phyloP scores from a whole-genome alignment of 2,888 invertebrate genomes.

The Nysson spinosus region DNA sequence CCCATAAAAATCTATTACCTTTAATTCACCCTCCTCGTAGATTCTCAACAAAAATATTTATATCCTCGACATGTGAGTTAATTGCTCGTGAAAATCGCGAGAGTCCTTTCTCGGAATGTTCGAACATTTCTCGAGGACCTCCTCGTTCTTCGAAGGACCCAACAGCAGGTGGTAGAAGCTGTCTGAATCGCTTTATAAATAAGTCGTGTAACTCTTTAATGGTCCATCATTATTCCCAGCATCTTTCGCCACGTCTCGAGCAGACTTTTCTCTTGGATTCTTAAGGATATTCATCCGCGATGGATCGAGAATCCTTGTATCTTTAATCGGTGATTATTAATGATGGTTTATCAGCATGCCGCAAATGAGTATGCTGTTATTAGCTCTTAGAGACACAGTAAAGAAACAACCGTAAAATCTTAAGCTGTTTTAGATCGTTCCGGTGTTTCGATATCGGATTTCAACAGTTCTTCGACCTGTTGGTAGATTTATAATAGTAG shows the following conservation, averaged over 20 bases:
- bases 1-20: neutral
- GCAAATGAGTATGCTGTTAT: no score
- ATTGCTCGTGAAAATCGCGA: slow-evolving; percentile 28
- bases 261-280: neutral
- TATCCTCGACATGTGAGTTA: slow-evolving; percentile 16
- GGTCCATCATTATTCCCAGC: slow-evolving; percentile 31
- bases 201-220: slow-evolving; percentile 39
- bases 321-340: neutral
- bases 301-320: neutral
- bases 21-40: slow-evolving; percentile 19
- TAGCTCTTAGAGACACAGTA: no score
- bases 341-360: neutral
- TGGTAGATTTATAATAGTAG: no score
- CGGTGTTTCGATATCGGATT: no score
- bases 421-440: no score
- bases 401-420: neutral
- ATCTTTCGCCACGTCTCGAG: neutral
- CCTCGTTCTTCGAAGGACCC: slow-evolving; percentile 7
- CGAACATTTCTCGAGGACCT: slow-evolving; percentile 15
- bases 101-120: slow-evolving; percentile 26
- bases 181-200: slow-evolving; percentile 52
- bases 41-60: slow-evolving; percentile 17
- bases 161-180: slow-evolving; percentile 31
- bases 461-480: no score
- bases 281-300: slow-evolving; percentile 9